Evolutionary conservation across 2,888 invertebrate genomes (phyloP), one percentile per base, ranked within the genome.

Genomic region (Cantharis flavilabris): DNA sequence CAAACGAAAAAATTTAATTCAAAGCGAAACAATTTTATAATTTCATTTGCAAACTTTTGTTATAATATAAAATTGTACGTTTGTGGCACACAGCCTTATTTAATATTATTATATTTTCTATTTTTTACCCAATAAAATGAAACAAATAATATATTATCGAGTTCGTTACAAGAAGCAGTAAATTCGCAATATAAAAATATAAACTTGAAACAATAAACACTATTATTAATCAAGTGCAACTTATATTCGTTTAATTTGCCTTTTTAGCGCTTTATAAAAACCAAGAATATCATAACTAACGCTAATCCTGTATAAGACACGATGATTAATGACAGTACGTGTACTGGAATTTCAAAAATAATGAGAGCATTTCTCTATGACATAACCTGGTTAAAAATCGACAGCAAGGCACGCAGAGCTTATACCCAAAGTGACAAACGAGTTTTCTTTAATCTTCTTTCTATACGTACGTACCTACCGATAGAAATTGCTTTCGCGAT

Each of bases 271-370:
- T 26, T 26, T 13, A 67, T 67, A 67, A 67, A 67, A 67, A 23
- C 23, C 18, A 23, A 67, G 65, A 23, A 67, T 67, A 67, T 67
- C 70, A 62, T 69, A 65, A 62, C 73, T 26, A 70, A 69, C 70
- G 62, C 69, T 73, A 73, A 69, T 73, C 73, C 20, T 69, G 69
- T 62, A 69, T 69, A 69, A 69, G 73, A 62, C 70, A 28, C 20
- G 62, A 73, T 69, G 73, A 73, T 73, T 73, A 73, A 73, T 73
- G 73, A 63, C 63, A 28, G 63, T 63, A 69, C 73, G 73, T 73
- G 73, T 69, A 63, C 69, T 62, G 62, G 73, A 73, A 62, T 73
- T 69, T 49, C 18, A 67, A 26, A 23, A 69, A 73, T 69, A 70
- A 28, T 63, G 33, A 28, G 73, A 63, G 69, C 73, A 73, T 73